These are phyloP conservation scores for Drosophila pseudotalamancana DNA, from an alignment of 2,888 invertebrate genomes.

Conservation along the genomic window DNA sequence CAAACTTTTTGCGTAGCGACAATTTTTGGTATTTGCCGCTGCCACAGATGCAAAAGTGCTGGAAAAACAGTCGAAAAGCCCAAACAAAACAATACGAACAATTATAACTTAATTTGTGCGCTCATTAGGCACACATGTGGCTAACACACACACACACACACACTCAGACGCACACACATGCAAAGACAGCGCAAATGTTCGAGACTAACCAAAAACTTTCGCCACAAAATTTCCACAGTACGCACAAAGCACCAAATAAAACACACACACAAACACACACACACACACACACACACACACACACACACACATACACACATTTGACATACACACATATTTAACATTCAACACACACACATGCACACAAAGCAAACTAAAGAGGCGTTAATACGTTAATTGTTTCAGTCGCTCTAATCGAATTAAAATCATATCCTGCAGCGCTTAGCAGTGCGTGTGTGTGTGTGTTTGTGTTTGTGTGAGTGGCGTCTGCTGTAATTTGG, in stretches of 20 bases:
- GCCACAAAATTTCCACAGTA: constrained; percentile 54
- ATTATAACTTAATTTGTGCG: constrained; percentile 81
- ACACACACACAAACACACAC: constrained; percentile 35
- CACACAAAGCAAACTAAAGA: constrained; percentile 72
- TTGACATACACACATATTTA: no score
- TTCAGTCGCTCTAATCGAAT: constrained; percentile 84
- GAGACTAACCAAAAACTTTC: constrained; percentile 45
- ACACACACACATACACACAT: constrained; percentile 10
- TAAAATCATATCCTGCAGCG: constrained; percentile 82
- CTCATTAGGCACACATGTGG: constrained; percentile 79
- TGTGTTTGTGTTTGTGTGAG: constrained; percentile 11
- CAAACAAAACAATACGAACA: constrained; percentile 73
- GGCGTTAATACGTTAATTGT: constrained; percentile 85
- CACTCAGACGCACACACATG: constrained; percentile 11
- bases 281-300: constrained; percentile 26
- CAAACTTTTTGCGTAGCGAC: constrained; percentile 43
- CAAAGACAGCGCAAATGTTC: constrained; percentile 15
- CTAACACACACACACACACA: constrained; percentile 24
- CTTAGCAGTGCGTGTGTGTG: constrained; percentile 21
- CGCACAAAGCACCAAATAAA: constrained; percentile 45
- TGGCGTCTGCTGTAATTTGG: constrained; percentile 55
- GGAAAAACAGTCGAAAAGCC: constrained; percentile 41
- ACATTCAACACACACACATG: constrained; percentile 12
- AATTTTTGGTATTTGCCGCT: constrained; percentile 18
- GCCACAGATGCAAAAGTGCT: constrained; percentile 53